Base-by-base conservation (phyloP, 2,113 vertebrate genomes). In the Nannospalax galili region DNA sequence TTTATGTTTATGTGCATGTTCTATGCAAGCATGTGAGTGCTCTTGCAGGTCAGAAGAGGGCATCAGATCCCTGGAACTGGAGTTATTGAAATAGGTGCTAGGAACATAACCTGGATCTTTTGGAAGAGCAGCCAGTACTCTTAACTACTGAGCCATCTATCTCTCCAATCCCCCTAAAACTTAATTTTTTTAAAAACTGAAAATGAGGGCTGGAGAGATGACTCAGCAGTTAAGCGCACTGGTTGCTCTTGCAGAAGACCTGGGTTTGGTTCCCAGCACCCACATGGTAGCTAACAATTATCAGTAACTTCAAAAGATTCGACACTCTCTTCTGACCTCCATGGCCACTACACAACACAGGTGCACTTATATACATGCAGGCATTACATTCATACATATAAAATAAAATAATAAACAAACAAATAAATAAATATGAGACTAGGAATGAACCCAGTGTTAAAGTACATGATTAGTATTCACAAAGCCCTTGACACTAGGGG, bases 351-450 rank as follows among this genome's bases (percentile, higher is more conserved):
- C n/a, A n/a, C n/a, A n/a, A n/a, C n/a, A n/a, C n/a, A n/a, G n/a
- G n/a, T n/a, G n/a, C n/a, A n/a, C n/a, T n/a, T n/a, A n/a, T n/a
- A n/a, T n/a, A n/a, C n/a, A n/a, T n/a, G n/a, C n/a, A n/a, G n/a
- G n/a, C n/a, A n/a, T n/a, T n/a, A n/a, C n/a, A n/a, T n/a, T n/a
- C n/a, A n/a, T n/a, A n/a, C n/a, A n/a, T n/a, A n/a, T n/a, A n/a
- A n/a, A n/a, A n/a, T n/a, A n/a, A n/a, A n/a, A n/a, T n/a, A n/a
- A n/a, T n/a, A n/a, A n/a, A n/a, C n/a, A n/a, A n/a, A n/a, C n/a
- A n/a, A 81, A 92, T 62, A 91, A 89, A 45, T 73, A 81, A 52
- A 82, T 48, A 17, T 92, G 73, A 95, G 35, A 32, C 22, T 64
- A 62, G 22, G 22, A 30, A 89, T 77, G 40, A 45, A 19, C 20